These are phyloP conservation scores for Alaudala cheleensis DNA, from an alignment of 2,113 vertebrate species.

Conservation along the genomic window DNA sequence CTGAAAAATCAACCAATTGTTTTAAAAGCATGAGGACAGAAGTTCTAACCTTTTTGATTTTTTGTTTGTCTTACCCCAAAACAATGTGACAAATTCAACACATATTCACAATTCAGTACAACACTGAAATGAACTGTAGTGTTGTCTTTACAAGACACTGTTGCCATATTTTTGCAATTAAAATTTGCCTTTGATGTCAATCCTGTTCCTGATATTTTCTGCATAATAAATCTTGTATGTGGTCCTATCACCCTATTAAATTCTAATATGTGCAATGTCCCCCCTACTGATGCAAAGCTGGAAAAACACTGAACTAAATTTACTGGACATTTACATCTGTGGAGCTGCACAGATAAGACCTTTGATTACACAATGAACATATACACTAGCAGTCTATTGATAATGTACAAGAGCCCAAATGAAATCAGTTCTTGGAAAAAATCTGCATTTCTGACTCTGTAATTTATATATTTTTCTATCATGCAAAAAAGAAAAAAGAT, in stretches of 20 bases:
- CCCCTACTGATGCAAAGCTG: not conserved
- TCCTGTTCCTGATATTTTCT: not conserved
- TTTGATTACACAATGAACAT: not conserved
- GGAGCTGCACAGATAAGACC: not conserved
- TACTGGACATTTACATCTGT: not conserved
- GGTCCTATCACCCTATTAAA: not conserved
- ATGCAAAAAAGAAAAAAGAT: not conserved
- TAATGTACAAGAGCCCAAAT: not conserved
- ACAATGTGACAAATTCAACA: not conserved
- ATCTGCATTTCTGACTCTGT: not conserved
- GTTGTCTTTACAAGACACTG: not conserved
- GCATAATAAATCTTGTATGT: not conserved
- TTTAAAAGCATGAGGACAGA: not conserved
- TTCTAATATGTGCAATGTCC: not conserved
- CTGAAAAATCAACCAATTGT: not conserved
- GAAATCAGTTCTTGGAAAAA: not conserved
- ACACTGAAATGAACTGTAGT: not conserved
- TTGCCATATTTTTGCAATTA: conserved; percentile 10
- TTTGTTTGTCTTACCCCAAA: not conserved
- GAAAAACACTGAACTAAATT: not conserved
- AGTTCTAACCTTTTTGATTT: not conserved
- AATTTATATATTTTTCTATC: not conserved
- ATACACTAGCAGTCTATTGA: not conserved
- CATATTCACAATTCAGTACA: not conserved
- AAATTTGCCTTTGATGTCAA: not conserved